Conservation (phyloP, 2,797 vertebrate genomes). For the Scomberomorus guttatus region DNA sequence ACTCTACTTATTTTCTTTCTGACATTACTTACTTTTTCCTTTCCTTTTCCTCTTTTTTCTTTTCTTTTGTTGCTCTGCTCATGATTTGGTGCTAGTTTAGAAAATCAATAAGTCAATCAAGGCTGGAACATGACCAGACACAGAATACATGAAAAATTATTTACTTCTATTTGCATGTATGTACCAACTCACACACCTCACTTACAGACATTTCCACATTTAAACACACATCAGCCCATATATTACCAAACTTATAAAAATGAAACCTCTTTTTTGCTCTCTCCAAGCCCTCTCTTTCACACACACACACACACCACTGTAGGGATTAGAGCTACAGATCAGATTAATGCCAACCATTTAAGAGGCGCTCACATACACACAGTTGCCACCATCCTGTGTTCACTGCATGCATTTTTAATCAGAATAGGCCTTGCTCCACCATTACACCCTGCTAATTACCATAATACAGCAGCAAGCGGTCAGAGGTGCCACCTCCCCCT, state of each 20-base stretch:
- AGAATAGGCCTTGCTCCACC: constrained; percentile 64
- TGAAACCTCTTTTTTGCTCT: neutral
- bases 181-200: neutral
- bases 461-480: constrained; percentile 59
- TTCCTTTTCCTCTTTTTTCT: neutral
- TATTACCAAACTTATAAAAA: neutral
- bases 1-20: neutral
- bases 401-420: constrained; percentile 80
- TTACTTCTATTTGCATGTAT: too few relatives aligned
- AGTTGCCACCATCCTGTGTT: constrained; percentile 58
- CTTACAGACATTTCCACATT: neutral
- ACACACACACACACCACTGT: neutral
- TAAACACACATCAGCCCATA: neutral
- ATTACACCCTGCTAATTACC: constrained; percentile 76
- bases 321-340: constrained; percentile 68
- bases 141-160: neutral
- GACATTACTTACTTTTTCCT: neutral
- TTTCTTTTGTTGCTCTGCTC: neutral
- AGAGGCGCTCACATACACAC: constrained; percentile 67
- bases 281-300: neutral
- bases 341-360: constrained; percentile 80
- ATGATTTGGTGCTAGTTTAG: neutral
- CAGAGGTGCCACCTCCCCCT: neutral
- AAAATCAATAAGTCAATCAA: neutral
- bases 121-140: neutral